phyloP scores from a whole-genome alignment of 2,113 vertebrate species.

The Ameiurus melas region DNA sequence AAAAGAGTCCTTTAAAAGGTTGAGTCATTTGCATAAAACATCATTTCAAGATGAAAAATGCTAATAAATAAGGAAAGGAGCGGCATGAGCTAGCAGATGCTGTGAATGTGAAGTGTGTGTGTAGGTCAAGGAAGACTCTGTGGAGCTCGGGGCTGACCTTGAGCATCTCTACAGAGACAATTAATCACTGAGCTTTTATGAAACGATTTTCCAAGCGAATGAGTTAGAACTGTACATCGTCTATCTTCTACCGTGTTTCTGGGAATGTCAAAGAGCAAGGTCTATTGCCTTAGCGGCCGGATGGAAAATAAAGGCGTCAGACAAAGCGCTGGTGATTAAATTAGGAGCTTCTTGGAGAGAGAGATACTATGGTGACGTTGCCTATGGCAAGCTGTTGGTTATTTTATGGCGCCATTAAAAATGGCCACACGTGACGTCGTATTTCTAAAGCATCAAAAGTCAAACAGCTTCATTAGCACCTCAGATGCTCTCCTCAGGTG shows the following conservation, averaged over 20 bases:
- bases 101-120: slow-evolving; percentile 25
- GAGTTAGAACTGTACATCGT: slow-evolving; percentile 61
- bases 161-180: slow-evolving; percentile 59
- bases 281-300: slow-evolving; percentile 30
- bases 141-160: slow-evolving; percentile 64
- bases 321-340: slow-evolving; percentile 44
- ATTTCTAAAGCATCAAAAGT: slow-evolving; percentile 19
- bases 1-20: not conserved
- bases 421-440: slow-evolving; percentile 20
- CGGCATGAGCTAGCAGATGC: not conserved
- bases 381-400: slow-evolving; percentile 24
- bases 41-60: not conserved
- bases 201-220: slow-evolving; percentile 70
- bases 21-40: not conserved
- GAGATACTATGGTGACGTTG: not conserved
- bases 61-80: not conserved
- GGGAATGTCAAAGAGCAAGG: slow-evolving; percentile 44
- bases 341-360: slow-evolving; percentile 36
- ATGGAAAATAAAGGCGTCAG: slow-evolving; percentile 41
- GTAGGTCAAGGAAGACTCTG: slow-evolving; percentile 5
- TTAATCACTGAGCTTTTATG: slow-evolving; percentile 70
- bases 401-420: slow-evolving; percentile 27
- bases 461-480: slow-evolving; percentile 21
- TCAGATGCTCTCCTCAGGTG: not conserved
- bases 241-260: slow-evolving; percentile 59